phyloP scores from a whole-genome alignment of 2,888 invertebrate genomes.

The Steinernema carpocapsae region DNA sequence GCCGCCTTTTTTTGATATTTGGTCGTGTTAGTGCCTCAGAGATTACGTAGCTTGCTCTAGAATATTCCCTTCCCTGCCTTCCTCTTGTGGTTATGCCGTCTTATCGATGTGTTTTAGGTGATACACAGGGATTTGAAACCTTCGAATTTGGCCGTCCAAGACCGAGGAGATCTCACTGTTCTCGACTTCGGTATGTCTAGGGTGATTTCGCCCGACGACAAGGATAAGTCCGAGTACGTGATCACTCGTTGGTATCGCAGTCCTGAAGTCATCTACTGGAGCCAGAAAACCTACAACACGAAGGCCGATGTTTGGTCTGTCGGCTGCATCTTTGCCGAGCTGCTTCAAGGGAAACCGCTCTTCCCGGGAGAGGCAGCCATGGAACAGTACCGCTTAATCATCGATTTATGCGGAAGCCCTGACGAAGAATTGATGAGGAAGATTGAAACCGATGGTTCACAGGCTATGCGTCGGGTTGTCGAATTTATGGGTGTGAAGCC shows the following conservation, averaged over 20 bases:
- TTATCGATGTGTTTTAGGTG: slow-evolving; percentile 46
- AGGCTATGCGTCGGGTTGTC: slow-evolving; percentile 53
- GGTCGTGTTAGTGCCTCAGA: too few species aligned
- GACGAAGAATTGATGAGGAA: slow-evolving; percentile 57
- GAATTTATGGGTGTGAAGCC: slow-evolving; percentile 49
- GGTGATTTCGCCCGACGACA: slow-evolving; percentile 46
- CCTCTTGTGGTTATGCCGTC: too few species aligned
- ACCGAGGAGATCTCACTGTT: slow-evolving; percentile 61
- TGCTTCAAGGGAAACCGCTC: slow-evolving; percentile 57
- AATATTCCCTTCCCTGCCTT: too few species aligned
- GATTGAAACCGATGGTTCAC: slow-evolving; percentile 57
- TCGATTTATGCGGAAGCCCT: slow-evolving; percentile 62
- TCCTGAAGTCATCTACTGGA: slow-evolving; percentile 68
- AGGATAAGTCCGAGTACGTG: slow-evolving; percentile 65
- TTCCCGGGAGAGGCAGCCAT: slow-evolving; percentile 60
- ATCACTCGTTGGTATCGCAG: slow-evolving; percentile 65
- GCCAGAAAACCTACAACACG: slow-evolving; percentile 47
- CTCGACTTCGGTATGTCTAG: slow-evolving; percentile 66
- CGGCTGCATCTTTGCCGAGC: slow-evolving; percentile 66
- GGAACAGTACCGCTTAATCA: slow-evolving; percentile 61
- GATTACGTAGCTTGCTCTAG: too few species aligned
- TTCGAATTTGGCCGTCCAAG: slow-evolving; percentile 59
- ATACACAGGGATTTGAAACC: slow-evolving; percentile 67
- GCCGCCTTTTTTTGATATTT: too few species aligned
- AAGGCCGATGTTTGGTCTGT: slow-evolving; percentile 66